Evolutionary conservation across 2,113 vertebrate genomes (phyloP), one percentile per base, ranked within the genome.

Genomic region (Ammospiza caudacuta): DNA sequence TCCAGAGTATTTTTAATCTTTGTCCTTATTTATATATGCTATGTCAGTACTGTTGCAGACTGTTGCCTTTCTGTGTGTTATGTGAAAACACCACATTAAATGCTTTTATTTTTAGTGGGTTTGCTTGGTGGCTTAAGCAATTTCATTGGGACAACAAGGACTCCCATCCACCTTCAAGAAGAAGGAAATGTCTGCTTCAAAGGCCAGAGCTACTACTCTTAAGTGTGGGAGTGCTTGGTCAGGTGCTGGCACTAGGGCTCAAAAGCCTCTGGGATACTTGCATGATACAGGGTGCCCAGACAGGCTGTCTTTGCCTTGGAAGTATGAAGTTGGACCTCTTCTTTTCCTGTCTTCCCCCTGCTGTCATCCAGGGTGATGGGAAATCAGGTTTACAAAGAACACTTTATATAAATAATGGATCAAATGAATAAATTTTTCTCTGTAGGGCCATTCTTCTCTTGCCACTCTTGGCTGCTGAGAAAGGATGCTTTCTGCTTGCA

Each of bases 381-480:
- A 94, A 97, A 87, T 89, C 80, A 83, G 86, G 66, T 96, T 95
- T 96, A 97, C 96, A 97, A 97, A 97, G 96, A 94, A 74, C 86
- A 89, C 86, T 97, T 95, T 96, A 83, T 97, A 97, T 97, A 96
- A 97, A 97, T 97, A 97, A 97, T 97, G 95, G 95, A 97, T 97
- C 95, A 97, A 96, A 97, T 83, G 95, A 95, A 95, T 97, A 92
- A 63, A 85, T 95, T 94, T 96, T 81, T 92, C 89, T 95, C 93
- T 85, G 82, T 88, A 91, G 78, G 90, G 52, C 94, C 75, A 87
- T 97, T 94, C 89, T 95, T 95, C 92, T 91, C 94, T 94, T 68
- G 81, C 81, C 64, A 37, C 33, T 95, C 92, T 91, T 87, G 64
- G 90, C 94, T 95, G 87, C 93, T 0, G 9, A 83, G 87, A 84